phyloP scores from a whole-genome alignment of 2,888 invertebrate genomes.

The Cabera pusaria region DNA sequence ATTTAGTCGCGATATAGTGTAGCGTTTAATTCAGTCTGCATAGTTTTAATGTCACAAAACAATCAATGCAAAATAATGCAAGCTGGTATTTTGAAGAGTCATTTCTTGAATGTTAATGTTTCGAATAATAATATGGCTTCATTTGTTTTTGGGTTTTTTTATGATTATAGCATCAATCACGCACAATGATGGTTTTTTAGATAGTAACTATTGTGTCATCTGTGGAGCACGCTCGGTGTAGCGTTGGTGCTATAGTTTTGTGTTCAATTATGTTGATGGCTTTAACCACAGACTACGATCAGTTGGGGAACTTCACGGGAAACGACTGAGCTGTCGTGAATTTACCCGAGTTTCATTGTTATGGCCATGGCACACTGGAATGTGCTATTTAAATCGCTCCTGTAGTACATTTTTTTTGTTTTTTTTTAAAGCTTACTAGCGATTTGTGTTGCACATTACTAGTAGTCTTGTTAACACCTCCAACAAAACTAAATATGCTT shows the following conservation, averaged over 20 bases:
- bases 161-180: conserved; percentile 1
- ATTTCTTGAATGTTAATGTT: conserved; percentile 1
- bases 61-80: conserved; percentile 11
- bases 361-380: no score
- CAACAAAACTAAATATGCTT: no score
- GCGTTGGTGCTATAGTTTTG: conserved; percentile 60
- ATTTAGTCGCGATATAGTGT: conserved; percentile 1
- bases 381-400: no score
- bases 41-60: background rate
- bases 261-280: conserved; percentile 45
- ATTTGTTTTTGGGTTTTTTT: conserved; percentile 1
- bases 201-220: conserved; percentile 14
- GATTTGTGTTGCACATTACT: no score
- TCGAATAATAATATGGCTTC: background rate
- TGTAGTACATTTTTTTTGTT: no score
- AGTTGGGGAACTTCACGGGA: conserved; percentile 2
- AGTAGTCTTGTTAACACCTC: no score
- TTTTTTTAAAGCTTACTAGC: no score
- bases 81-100: conserved; percentile 5
- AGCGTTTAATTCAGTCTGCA: background rate
- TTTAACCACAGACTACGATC: background rate
- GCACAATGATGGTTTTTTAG: conserved; percentile 13
- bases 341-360: no score
- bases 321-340: no score
- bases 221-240: conserved; percentile 12